Evolutionary conservation across 2,797 vertebrate species (phyloP).

Genomic region (Gymnoscopelus microlampas): DNA sequence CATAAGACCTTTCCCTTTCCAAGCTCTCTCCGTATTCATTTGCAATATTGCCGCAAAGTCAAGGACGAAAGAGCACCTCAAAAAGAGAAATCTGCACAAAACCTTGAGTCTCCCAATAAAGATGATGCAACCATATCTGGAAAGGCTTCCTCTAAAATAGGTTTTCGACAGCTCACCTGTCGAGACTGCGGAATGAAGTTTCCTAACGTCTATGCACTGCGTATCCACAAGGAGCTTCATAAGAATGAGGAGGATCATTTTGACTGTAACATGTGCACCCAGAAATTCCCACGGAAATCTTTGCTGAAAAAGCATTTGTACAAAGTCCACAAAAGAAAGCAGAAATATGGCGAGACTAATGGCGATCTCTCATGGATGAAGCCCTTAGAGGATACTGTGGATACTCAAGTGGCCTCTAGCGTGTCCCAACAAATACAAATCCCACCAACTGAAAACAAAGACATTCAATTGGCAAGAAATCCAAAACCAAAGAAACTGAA

Average conservation of each 20-base stretch:
- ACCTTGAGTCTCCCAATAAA: neutral
- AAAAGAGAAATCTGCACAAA: neutral
- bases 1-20: conserved; percentile 38
- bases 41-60: conserved; percentile 15
- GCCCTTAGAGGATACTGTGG: conserved; percentile 41
- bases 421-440: neutral
- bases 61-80: neutral
- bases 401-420: neutral
- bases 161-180: conserved; percentile 18
- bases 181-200: conserved; percentile 27
- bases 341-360: neutral
- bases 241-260: conserved; percentile 13
- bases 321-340: conserved; percentile 18
- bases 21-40: conserved; percentile 16
- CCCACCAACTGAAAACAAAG: neutral
- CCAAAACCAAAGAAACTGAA: neutral
- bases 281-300: conserved; percentile 11
- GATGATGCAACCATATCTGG: neutral
- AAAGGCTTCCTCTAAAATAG: neutral
- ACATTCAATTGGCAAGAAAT: neutral
- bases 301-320: conserved; percentile 6
- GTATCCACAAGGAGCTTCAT: conserved; percentile 33
- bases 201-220: neutral
- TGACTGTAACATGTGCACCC: conserved; percentile 42
- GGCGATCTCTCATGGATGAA: conserved; percentile 39